Conservation (phyloP, 2,113 vertebrate species). For the Coturnix japonica region DNA sequence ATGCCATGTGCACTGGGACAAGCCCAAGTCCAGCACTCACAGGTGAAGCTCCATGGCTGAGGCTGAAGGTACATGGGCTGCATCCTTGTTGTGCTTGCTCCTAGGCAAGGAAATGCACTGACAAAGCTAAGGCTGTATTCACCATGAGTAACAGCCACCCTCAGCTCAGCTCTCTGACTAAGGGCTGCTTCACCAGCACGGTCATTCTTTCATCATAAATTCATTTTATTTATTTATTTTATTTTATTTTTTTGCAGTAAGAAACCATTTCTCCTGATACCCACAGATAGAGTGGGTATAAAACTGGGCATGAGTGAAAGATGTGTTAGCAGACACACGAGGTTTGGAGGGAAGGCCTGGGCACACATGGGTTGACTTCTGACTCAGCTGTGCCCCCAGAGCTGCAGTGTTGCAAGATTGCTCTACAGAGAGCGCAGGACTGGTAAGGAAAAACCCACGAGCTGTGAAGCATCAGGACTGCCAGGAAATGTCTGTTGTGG, state of each 20-base stretch:
- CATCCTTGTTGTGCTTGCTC: not conserved
- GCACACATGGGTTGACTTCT: not conserved
- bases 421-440: not conserved
- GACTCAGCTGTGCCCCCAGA: not conserved
- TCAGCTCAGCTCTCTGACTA: conserved; percentile 49
- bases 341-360: conserved; percentile 13
- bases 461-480: not conserved
- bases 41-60: not conserved
- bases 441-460: not conserved
- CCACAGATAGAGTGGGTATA: not conserved
- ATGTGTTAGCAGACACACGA: conserved; percentile 4
- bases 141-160: not conserved
- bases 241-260: not conserved
- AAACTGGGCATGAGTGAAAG: not conserved
- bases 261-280: not conserved
- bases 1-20: not conserved
- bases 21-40: not conserved
- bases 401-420: conserved; percentile 6
- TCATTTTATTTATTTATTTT: not conserved
- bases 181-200: conserved; percentile 4
- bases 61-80: not conserved
- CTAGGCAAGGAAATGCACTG: not conserved
- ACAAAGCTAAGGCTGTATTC: not conserved
- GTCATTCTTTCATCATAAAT: not conserved
- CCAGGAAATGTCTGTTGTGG: conserved; percentile 16